Base-by-base conservation (phyloP, 2,113 vertebrate species). In the Arothron firmamentum region DNA sequence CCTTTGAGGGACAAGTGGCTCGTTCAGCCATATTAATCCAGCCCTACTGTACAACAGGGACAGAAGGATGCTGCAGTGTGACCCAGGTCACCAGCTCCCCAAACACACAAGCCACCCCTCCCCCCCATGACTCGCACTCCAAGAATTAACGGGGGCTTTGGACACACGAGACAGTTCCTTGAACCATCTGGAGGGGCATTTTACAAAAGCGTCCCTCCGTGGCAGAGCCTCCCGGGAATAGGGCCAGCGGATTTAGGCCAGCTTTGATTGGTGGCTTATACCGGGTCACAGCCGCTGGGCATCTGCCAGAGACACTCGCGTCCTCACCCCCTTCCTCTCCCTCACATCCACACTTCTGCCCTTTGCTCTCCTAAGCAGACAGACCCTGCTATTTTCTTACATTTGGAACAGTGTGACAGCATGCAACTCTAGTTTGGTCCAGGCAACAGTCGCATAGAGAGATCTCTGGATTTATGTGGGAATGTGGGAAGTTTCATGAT, bases 241-340 rank as follows among this genome's bases (percentile, higher is more conserved):
- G 71, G 77, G 78, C 81, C 81, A 81, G 76, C 5, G 65, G 85
- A 86, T 88, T 85, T 83, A 79, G 79, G 78, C 80, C 75, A 83
- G 85, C 82, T 90, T 90, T 89, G 82, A 87, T 85, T 87, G 80
- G 82, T 77, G 74, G 86, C 84, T 89, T 88, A 88, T 88, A 88
- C 75, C 61, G 62, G 88, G 87, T 88, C 82, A 88, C 77, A 82
- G 86, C 74, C 81, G 63, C 72, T 88, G 83, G 85, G 84, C 78
- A 78, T 65, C 75, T 86, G 85, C 77, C 87, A 86, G 79, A 77
- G 74, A 81, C 55, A 65, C 77, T 77, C 69, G 7, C 70, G 61
- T 58, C 66, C 71, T 68, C 72, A 62, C 52, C 25, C 48, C 47
- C 54, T 8, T 47, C 15, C 45, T 25, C 45, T 47, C 52, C 53